Evolutionary conservation across 2,113 vertebrate genomes (phyloP), one percentile per base, ranked within the genome.

Genomic region (Phylloscopus trochilus): DNA sequence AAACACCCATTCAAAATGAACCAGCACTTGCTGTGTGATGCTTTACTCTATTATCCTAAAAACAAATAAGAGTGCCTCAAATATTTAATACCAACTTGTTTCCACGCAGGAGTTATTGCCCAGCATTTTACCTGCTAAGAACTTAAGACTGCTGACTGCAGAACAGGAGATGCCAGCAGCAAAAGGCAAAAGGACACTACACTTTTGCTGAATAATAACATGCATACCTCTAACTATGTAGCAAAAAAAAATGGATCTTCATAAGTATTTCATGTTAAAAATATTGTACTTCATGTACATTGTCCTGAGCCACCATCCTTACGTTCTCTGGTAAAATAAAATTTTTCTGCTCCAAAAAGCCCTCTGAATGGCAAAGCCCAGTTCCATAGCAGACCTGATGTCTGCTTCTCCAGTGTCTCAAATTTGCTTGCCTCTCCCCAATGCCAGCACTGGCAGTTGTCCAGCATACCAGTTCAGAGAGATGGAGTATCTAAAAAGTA

Each of bases 341-440:
- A 37, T 8, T 53, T 20, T 91, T 49, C 44, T 77, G 43, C 59
- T 89, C 49, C 24, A 75, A 60, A 89, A 87, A 47, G 7, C 16
- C 66, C 49, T 90, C 56, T 83, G 41, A 83, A 83, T 49, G 31
- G 55, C 18, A 11, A 81, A 55, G n/a, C 44, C 41, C 31, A 69
- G 35, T 35, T 80, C 31, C 67, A 79, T 27, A 80, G 58, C 19
- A 86, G n/a, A 80, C n/a, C 59, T 69, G 22, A 78, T 7, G 18
- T 27, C n/a, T 64, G 15, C 18, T 19, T 41, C 21, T 15, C 12
- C 64, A 27, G 0, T 1, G 16, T 30, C 64, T 43, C 0, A 3
- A 15, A 18, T 52, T 49, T 52, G 33, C 77, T 44, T 30, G 49
- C 39, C 68, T 47, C 52, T 70, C 44, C 51, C n/a, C 33, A 37